Conservation (phyloP, 2,888 invertebrate genomes). For the Heptascelio sp. region DNA sequence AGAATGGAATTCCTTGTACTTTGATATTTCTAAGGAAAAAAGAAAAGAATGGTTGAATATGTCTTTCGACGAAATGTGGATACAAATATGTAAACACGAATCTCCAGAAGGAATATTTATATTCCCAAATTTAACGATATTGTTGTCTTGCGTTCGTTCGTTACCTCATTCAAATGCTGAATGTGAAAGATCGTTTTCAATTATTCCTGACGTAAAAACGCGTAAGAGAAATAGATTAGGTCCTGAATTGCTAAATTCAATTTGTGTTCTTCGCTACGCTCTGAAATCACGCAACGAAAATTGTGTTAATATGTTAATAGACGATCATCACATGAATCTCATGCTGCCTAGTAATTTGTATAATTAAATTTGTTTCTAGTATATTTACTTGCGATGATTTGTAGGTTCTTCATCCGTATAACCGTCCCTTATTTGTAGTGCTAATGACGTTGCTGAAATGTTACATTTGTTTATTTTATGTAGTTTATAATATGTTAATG, state of each 20-base stretch:
- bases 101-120: neutral
- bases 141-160: slow-evolving; percentile 8
- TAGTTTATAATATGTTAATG: no score
- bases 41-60: neutral
- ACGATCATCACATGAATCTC: neutral
- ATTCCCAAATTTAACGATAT: slow-evolving; percentile 14
- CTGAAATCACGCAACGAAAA: slow-evolving; percentile 8
- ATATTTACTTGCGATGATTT: no score
- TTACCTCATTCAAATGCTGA: slow-evolving; percentile 45
- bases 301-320: slow-evolving; percentile 7
- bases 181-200: slow-evolving; percentile 48
- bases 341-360: no score
- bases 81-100: slow-evolving; percentile 11
- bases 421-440: no score
- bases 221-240: slow-evolving; percentile 23
- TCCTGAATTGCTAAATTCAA: neutral
- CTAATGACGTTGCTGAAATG: no score
- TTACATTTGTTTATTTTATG: no score
- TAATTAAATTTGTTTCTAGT: no score
- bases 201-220: slow-evolving; percentile 28
- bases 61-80: slow-evolving; percentile 55
- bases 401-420: no score
- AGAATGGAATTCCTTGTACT: slow-evolving; percentile 38
- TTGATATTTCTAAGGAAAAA: slow-evolving; percentile 2
- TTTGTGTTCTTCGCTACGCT: slow-evolving; percentile 44